phyloP scores from a whole-genome alignment of 2,113 vertebrate genomes.

The Alaudala cheleensis region DNA sequence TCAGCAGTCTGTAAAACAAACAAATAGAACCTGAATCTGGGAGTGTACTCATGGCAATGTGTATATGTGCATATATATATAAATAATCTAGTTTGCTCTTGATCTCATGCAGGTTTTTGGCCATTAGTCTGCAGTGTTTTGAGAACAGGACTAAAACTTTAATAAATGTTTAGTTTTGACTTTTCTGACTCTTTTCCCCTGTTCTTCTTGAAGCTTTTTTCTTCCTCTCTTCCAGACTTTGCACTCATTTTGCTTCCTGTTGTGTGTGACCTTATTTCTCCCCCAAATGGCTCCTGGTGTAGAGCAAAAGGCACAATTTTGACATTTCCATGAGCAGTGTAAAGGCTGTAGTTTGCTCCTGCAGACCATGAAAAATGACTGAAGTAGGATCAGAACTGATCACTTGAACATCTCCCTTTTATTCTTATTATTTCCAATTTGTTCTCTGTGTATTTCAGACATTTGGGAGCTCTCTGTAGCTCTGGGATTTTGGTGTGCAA shows the following conservation, averaged over 20 bases:
- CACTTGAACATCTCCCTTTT: not conserved
- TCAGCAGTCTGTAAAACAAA: not conserved
- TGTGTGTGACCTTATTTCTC: not conserved
- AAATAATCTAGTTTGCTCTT: not conserved
- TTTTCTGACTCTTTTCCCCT: not conserved
- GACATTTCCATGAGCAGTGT: not conserved
- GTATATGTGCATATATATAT: accelerated
- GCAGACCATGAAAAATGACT: not conserved
- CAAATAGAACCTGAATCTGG: not conserved
- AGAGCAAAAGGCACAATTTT: not conserved
- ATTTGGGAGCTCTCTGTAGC: not conserved
- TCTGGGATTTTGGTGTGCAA: not conserved
- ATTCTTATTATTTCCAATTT: accelerated
- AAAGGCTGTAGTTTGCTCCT: not conserved
- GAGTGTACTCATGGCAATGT: not conserved
- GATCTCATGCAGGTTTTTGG: not conserved
- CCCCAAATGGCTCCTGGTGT: not conserved
- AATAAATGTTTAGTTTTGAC: not conserved
- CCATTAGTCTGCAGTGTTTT: not conserved
- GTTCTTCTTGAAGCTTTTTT: not conserved
- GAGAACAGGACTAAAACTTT: not conserved
- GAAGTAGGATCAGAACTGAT: not conserved
- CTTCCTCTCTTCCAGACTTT: not conserved
- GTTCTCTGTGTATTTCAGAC: not conserved
- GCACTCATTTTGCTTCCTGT: not conserved